Conservation (phyloP, 2,113 vertebrate species). For the Thamnophis sirtalis region DNA sequence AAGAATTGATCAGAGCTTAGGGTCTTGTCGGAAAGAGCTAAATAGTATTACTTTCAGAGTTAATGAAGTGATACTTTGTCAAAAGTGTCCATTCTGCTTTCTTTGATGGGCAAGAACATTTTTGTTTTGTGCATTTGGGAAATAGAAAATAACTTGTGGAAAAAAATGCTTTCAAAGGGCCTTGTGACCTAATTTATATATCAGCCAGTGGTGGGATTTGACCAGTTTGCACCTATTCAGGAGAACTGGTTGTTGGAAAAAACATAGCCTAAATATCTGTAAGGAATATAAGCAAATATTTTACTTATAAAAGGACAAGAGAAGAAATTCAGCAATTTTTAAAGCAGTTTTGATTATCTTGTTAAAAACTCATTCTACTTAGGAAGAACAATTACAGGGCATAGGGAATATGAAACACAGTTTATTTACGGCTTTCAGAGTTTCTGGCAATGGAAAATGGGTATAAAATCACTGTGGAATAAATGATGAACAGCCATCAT, state of each 20-base stretch:
- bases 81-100: background rate
- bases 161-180: background rate
- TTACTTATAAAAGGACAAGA: background rate
- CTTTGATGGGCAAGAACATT: background rate
- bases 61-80: background rate
- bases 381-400: background rate
- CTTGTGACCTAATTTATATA: background rate
- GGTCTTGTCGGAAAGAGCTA: background rate
- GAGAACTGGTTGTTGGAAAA: too few relatives aligned
- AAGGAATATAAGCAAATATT: background rate
- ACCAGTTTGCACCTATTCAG: too few relatives aligned
- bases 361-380: background rate
- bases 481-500: background rate
- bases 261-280: background rate
- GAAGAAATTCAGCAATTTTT: background rate
- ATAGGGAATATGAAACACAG: background rate
- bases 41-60: background rate
- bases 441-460: background rate
- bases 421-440: background rate
- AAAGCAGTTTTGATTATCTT: background rate
- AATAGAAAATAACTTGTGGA: background rate
- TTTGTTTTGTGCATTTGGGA: background rate
- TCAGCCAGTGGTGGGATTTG: background rate
- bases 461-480: background rate
- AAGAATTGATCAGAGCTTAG: conserved; percentile 7